These are phyloP conservation scores for Spisula subtruncata DNA, from an alignment of 2,888 invertebrate species.

Conservation along the genomic window DNA sequence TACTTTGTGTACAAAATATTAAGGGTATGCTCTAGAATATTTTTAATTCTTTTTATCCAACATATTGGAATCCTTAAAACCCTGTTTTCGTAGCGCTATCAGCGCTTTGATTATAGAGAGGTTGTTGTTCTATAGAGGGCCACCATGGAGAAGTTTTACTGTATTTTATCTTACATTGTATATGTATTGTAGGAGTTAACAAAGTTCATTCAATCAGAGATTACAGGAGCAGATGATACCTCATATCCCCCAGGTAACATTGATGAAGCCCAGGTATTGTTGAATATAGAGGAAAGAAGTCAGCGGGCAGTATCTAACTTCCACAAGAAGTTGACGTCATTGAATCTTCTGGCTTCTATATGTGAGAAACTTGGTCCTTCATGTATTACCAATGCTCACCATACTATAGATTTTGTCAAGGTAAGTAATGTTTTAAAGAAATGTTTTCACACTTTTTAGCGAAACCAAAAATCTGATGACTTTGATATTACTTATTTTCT, in stretches of 20 bases:
- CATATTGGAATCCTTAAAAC: too few relatives aligned
- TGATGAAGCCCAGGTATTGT: slow-evolving; percentile 54
- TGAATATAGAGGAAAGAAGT: slow-evolving; percentile 65
- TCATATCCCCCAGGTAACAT: too few relatives aligned
- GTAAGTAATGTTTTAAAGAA: slow-evolving; percentile 64
- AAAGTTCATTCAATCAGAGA: slow-evolving; percentile 70
- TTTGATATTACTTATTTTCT: too few relatives aligned
- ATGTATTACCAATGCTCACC: slow-evolving; percentile 80
- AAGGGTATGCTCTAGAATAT: too few relatives aligned
- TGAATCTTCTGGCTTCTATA: slow-evolving; percentile 81
- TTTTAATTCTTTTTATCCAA: too few relatives aligned
- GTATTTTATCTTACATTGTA: background rate
- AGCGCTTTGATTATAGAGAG: too few relatives aligned
- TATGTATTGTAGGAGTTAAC: slow-evolving; percentile 75
- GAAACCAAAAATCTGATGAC: too few relatives aligned
- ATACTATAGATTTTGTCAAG: slow-evolving; percentile 85
- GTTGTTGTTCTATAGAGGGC: too few relatives aligned
- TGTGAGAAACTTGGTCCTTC: slow-evolving; percentile 83
- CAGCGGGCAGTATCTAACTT: slow-evolving; percentile 55
- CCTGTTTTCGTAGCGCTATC: too few relatives aligned
- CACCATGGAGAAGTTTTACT: background rate
- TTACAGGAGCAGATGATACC: slow-evolving; percentile 29
- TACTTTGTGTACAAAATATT: too few relatives aligned
- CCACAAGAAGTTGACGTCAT: slow-evolving; percentile 69
- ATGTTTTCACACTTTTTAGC: background rate